These are phyloP conservation scores for Noctua comes DNA, from an alignment of 2,888 invertebrate genomes.

Conservation along the genomic window DNA sequence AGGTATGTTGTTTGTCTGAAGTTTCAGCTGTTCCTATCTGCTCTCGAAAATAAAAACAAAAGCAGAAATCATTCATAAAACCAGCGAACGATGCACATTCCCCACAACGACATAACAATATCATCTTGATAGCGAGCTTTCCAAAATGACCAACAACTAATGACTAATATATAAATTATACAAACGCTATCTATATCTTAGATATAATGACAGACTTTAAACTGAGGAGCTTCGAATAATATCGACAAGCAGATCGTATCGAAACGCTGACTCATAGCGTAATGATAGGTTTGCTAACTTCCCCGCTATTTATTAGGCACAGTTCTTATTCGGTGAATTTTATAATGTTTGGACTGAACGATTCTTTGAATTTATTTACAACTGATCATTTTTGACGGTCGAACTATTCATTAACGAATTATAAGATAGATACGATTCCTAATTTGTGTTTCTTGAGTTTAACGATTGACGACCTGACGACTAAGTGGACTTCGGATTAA, in stretches of 20 bases:
- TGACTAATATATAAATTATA: slow-evolving; percentile 67
- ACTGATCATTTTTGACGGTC: slow-evolving; percentile 68
- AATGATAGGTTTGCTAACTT: slow-evolving; percentile 80
- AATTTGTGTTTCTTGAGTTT: slow-evolving; percentile 51
- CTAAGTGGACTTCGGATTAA: not conserved
- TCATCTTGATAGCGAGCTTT: slow-evolving; percentile 64
- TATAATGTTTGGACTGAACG: slow-evolving; percentile 70
- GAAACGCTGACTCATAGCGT: slow-evolving; percentile 78
- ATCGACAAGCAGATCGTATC: slow-evolving; percentile 73
- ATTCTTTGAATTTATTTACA: slow-evolving; percentile 73
- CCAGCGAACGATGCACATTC: slow-evolving; percentile 22
- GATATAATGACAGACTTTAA: slow-evolving; percentile 72
- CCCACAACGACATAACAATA: slow-evolving; percentile 31
- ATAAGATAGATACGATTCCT: slow-evolving; percentile 58
- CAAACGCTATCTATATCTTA: slow-evolving; percentile 65
- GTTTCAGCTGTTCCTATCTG: not conserved
- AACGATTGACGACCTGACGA: slow-evolving; percentile 23
- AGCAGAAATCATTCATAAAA: not conserved
- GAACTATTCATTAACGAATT: slow-evolving; percentile 67
- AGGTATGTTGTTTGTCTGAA: not conserved
- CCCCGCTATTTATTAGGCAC: slow-evolving; percentile 78
- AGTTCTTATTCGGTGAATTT: slow-evolving; percentile 78
- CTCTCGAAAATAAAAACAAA: not conserved
- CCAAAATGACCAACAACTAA: slow-evolving; percentile 62
- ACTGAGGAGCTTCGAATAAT: slow-evolving; percentile 64